Conservation (phyloP, 2,113 vertebrate species). For the Gymnogyps californianus region DNA sequence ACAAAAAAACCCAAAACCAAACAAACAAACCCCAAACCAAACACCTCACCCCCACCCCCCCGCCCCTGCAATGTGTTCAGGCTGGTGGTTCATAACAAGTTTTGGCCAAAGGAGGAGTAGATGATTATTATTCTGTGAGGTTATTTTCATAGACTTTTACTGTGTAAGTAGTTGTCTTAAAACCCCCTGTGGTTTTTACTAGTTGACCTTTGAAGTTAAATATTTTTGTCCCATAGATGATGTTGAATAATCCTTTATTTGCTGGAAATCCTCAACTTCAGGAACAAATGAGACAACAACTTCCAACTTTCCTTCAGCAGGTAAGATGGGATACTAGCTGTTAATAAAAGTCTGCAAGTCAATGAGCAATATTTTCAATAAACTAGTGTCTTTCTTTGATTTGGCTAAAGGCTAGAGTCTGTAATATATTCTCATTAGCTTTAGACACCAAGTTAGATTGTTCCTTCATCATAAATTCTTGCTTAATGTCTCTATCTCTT, state of each 20-base stretch:
- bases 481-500: background rate
- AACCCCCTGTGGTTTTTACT: background rate
- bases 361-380: background rate
- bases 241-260: slow-evolving; percentile 92
- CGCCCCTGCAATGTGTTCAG: background rate
- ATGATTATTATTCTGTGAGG: background rate
- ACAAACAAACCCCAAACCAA: background rate
- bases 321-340: slow-evolving; percentile 71
- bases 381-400: slow-evolving; percentile 9
- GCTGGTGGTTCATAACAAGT: background rate
- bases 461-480: background rate
- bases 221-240: slow-evolving; percentile 79
- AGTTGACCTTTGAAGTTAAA: slow-evolving; percentile 54
- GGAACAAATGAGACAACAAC: slow-evolving; percentile 89
- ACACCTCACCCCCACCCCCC: too few relatives aligned
- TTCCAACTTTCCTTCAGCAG: slow-evolving; percentile 89
- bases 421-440: background rate
- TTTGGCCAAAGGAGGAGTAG: background rate
- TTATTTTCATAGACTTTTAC: background rate
- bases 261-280: slow-evolving; percentile 89
- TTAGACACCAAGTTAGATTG: background rate
- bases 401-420: background rate
- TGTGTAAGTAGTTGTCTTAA: background rate
- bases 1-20: background rate
- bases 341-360: background rate